Percentiles rank a stretch among this genome's conserved stretches.
phyloP scores from a whole-genome alignment of 2,113 vertebrate genomes.

The Prionailurus bengalensis region DNA sequence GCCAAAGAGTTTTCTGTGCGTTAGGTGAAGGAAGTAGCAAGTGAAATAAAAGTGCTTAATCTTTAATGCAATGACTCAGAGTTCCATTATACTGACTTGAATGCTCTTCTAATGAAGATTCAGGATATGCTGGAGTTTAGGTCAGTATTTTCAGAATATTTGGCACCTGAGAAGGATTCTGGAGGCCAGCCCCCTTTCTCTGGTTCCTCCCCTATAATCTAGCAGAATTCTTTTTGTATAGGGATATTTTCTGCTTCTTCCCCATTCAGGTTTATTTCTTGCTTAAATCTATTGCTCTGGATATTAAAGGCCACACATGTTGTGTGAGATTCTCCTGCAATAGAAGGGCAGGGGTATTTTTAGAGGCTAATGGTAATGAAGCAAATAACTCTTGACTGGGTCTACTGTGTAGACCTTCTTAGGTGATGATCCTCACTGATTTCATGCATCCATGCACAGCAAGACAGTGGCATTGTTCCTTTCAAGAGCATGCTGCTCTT shows the following conservation, averaged over 20 bases:
- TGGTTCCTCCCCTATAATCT: fast-evolving
- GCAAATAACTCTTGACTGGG: neutral
- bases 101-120: neutral
- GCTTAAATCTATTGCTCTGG: neutral
- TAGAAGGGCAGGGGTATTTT: neutral
- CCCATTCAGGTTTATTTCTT: neutral
- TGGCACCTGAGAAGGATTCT: neutral
- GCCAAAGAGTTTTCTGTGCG: neutral
- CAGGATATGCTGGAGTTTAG: neutral
- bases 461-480: neutral
- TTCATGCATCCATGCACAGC: neutral
- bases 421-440: neutral
- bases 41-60: neutral
- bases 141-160: neutral
- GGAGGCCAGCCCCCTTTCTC: fast-evolving
- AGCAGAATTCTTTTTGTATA: neutral
- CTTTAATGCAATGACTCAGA: neutral
- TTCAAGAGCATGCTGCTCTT: neutral
- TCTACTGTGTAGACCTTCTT: neutral
- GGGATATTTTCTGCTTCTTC: neutral
- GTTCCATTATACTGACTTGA: neutral
- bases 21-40: neutral
- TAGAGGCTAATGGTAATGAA: neutral
- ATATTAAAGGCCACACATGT: neutral
- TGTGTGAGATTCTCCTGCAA: neutral